These are phyloP conservation scores for Gobionotothen gibberifrons DNA, from an alignment of 2,797 vertebrate species.

Conservation along the genomic window DNA sequence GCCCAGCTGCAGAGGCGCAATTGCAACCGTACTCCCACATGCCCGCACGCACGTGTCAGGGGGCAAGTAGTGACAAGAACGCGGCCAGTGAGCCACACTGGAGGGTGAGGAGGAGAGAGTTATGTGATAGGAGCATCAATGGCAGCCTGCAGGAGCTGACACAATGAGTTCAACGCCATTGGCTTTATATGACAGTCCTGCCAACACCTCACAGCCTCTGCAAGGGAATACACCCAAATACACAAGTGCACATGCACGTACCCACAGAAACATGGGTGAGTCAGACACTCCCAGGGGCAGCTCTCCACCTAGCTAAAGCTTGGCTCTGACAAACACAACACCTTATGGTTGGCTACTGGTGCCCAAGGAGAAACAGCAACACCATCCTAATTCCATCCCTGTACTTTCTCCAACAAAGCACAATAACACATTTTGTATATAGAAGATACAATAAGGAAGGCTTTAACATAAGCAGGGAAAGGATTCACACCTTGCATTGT, in stretches of 20 bases:
- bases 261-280: conserved; percentile 66
- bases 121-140: conserved; percentile 75
- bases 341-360: conserved; percentile 76
- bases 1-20: conserved; percentile 51
- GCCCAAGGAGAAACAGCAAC: conserved; percentile 65
- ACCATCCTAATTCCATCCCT: conserved; percentile 43
- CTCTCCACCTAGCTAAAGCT: conserved; percentile 75
- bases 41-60: conserved; percentile 23
- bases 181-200: conserved; percentile 73
- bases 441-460: conserved; percentile 3
- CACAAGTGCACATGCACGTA: conserved; percentile 17
- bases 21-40: conserved; percentile 36
- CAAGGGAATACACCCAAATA: conserved; percentile 33
- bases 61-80: conserved; percentile 57
- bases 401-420: conserved; percentile 26
- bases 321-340: conserved; percentile 78
- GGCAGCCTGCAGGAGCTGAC: conserved; percentile 73
- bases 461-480: not conserved
- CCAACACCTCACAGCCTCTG: conserved; percentile 71
- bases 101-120: conserved; percentile 48
- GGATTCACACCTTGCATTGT: conserved; percentile 29
- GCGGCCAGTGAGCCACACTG: conserved; percentile 44
- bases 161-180: conserved; percentile 75
- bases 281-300: conserved; percentile 74
- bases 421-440: conserved; percentile 4